Evolutionary conservation across 2,888 invertebrate genomes (phyloP).

Genomic region (Tineola bisselliella): DNA sequence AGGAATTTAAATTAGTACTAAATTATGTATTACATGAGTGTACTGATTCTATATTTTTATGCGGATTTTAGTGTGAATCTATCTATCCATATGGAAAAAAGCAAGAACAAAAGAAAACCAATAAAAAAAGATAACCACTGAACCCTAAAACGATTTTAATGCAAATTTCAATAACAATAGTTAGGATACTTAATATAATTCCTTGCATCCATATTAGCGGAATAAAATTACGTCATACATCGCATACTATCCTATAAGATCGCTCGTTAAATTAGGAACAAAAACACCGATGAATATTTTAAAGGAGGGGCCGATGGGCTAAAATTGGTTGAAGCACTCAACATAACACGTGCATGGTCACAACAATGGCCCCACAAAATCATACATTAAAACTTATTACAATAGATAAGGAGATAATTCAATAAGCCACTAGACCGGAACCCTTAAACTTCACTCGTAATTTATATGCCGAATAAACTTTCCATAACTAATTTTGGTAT

Average conservation of each 20-base stretch:
- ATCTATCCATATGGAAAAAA: too few species aligned
- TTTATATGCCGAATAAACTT: slow-evolving; percentile 25
- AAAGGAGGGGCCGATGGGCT: neutral
- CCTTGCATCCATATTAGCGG: neutral
- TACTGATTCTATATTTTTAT: too few species aligned
- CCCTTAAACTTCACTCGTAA: slow-evolving; percentile 33
- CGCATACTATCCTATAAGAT: neutral
- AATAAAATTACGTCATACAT: neutral
- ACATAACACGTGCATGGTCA: slow-evolving; percentile 2
- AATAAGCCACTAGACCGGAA: slow-evolving; percentile 43
- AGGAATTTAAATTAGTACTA: too few species aligned
- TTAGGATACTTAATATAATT: neutral
- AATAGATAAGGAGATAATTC: slow-evolving; percentile 56
- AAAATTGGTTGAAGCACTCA: neutral
- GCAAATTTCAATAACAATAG: slow-evolving; percentile 11
- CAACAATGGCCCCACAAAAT: slow-evolving; percentile 12
- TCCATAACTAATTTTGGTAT: neutral
- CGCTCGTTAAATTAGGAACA: neutral
- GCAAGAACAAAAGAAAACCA: neutral
- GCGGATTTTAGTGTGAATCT: too few species aligned
- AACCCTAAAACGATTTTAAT: slow-evolving; percentile 1
- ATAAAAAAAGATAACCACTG: neutral
- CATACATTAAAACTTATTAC: slow-evolving; percentile 58
- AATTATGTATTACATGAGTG: too few species aligned
- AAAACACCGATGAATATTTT: neutral